Base-by-base conservation (phyloP, 2,888 invertebrate species). In the Agrochola macilenta region DNA sequence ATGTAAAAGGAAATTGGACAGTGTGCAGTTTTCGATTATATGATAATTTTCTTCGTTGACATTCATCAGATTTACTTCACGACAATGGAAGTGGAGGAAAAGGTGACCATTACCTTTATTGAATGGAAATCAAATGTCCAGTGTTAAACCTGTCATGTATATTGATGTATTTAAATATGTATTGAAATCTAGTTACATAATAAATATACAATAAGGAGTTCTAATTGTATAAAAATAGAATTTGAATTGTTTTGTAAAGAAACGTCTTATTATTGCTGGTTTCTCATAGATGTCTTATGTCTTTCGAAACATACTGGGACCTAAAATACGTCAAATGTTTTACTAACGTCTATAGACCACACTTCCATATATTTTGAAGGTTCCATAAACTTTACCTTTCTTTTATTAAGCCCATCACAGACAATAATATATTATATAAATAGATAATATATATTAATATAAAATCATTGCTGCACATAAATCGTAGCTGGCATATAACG, bases 1-100 rank as follows among this genome's bases (percentile, higher is more conserved):
- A 76, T 49, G 52, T 26, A 66, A 58, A 39, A 61, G 69, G 61
- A 73, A 77, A 58, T 69, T 71, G 2, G 3, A 61, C 78, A 70
- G 70, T 69, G 26, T 65, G 63, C 46, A 71, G 57, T 71, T 78
- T 81, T 78, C 69, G 46, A 84, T 84, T 76, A 84, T 76, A 87
- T 85, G 74, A 69, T 78, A 79, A 83, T 79, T 12, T 54, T 76
- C 39, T 65, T 78, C 39, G 65, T 81, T 86, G 43, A 35, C 20
- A 84, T 83, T 79, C 72, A 76, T 75, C 63, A 68, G 58, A 76
- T 84, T 69, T 69, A 78, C 26, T 78, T 69, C 14, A 69, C 49
- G 72, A 84, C 69, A 78, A 82, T 78, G 7, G 63, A 76, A 35
- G 17, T 39, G 35, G 58, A 71, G 54, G 64, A 43, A 73, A 84